These are phyloP conservation scores for Lateolabrax maculatus DNA, from an alignment of 2,797 vertebrate species.

Conservation along the genomic window DNA sequence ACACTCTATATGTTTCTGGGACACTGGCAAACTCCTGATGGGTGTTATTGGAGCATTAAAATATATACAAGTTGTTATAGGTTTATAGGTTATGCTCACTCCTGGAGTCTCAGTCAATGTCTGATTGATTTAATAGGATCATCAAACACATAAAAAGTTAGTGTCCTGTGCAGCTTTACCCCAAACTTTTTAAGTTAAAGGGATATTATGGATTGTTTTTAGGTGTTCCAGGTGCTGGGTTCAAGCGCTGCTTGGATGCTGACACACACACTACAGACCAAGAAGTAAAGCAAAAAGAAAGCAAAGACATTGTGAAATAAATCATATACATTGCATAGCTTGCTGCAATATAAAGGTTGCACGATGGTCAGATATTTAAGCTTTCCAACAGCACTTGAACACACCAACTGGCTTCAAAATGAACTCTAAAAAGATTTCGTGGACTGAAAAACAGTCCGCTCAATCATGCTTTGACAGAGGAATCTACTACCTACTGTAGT, in stretches of 20 bases:
- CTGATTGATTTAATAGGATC: not conserved
- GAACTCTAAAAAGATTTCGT: too few species aligned
- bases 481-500: not conserved
- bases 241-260: not conserved
- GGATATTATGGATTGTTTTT: not conserved
- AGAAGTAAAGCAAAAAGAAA: not conserved
- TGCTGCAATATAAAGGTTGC: not conserved
- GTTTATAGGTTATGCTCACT: slow-evolving; percentile 3
- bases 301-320: not conserved
- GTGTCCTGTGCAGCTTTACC: not conserved
- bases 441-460: too few species aligned
- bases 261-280: not conserved
- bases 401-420: not conserved
- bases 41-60: slow-evolving; percentile 1
- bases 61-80: too few species aligned
- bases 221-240: not conserved
- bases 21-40: not conserved
- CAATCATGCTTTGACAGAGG: too few species aligned
- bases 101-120: not conserved
- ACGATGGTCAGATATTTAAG: not conserved
- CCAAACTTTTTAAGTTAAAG: not conserved
- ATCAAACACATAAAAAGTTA: not conserved
- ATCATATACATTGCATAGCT: not conserved
- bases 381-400: not conserved
- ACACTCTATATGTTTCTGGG: not conserved